phyloP scores from a whole-genome alignment of 2,888 invertebrate genomes.

The Pasiphila rectangulata region DNA sequence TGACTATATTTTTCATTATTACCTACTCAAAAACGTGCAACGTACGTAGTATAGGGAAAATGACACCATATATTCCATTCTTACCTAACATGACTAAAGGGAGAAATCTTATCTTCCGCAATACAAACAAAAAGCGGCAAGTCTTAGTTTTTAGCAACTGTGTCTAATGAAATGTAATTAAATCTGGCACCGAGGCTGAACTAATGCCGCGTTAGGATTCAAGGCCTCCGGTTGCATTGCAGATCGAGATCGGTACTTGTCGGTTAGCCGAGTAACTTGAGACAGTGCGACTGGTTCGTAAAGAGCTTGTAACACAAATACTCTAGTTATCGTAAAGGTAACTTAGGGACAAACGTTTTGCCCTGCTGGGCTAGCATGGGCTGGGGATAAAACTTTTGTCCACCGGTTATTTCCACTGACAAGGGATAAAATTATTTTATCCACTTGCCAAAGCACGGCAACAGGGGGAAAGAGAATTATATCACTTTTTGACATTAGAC shows the following conservation, averaged over 20 bases:
- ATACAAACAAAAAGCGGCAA: slow-evolving; percentile 23
- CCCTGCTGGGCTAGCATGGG: too few species aligned
- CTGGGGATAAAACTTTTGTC: too few species aligned
- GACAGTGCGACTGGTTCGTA: slow-evolving; percentile 9
- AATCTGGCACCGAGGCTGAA: slow-evolving; percentile 53
- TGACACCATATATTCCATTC: not conserved
- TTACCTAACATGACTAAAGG: slow-evolving; percentile 2
- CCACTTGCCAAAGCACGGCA: too few species aligned
- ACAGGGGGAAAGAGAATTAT: too few species aligned
- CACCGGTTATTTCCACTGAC: too few species aligned
- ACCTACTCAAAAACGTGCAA: too few species aligned
- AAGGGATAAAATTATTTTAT: too few species aligned
- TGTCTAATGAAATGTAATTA: slow-evolving; percentile 58
- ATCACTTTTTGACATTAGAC: too few species aligned
- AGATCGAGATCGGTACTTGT: slow-evolving; percentile 19
- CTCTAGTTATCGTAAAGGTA: too few species aligned
- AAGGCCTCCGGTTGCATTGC: slow-evolving; percentile 43
- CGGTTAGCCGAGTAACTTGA: slow-evolving; percentile 25
- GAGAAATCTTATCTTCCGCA: slow-evolving; percentile 12
- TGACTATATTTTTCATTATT: too few species aligned
- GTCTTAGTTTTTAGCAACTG: slow-evolving; percentile 39
- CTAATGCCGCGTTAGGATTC: slow-evolving; percentile 41
- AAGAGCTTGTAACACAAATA: not conserved
- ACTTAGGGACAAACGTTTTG: too few species aligned
- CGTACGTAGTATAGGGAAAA: too few species aligned